Conservation (phyloP, 2,797 vertebrate species). For the Pelochelys cantorii region DNA sequence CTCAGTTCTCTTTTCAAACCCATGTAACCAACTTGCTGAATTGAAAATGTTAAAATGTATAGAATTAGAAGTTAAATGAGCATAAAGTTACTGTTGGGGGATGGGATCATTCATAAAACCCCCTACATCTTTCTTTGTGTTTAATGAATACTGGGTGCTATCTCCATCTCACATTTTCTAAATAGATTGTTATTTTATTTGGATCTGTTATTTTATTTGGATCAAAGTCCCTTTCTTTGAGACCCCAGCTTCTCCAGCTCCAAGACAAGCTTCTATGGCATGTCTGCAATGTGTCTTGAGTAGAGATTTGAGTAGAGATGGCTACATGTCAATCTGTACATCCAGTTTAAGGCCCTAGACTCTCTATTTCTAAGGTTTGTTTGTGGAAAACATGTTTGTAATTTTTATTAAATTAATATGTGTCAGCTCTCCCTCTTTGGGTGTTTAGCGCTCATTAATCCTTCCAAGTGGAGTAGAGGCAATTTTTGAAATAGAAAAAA, state of each 20-base stretch:
- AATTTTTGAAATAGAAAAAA: constrained; percentile 30
- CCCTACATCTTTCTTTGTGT: background rate
- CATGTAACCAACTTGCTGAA: constrained; percentile 11
- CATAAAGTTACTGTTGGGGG: background rate
- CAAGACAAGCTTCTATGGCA: background rate
- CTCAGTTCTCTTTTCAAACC: constrained; percentile 20
- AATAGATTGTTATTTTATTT: background rate
- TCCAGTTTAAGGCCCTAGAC: background rate
- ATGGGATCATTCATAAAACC: background rate
- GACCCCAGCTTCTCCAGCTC: background rate
- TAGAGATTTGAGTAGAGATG: background rate
- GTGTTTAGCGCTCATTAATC: constrained; percentile 37
- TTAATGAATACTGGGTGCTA: background rate
- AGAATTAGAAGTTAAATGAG: background rate
- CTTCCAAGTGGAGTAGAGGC: background rate
- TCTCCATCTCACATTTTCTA: background rate
- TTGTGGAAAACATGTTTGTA: background rate
- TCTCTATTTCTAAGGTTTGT: background rate
- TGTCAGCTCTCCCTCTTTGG: background rate
- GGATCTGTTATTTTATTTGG: background rate
- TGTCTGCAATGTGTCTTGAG: background rate
- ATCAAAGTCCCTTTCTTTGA: background rate
- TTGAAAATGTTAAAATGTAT: background rate
- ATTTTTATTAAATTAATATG: background rate
- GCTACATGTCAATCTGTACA: background rate